Evolutionary conservation across 2,113 vertebrate genomes (phyloP).

Genomic region (Limanda limanda): DNA sequence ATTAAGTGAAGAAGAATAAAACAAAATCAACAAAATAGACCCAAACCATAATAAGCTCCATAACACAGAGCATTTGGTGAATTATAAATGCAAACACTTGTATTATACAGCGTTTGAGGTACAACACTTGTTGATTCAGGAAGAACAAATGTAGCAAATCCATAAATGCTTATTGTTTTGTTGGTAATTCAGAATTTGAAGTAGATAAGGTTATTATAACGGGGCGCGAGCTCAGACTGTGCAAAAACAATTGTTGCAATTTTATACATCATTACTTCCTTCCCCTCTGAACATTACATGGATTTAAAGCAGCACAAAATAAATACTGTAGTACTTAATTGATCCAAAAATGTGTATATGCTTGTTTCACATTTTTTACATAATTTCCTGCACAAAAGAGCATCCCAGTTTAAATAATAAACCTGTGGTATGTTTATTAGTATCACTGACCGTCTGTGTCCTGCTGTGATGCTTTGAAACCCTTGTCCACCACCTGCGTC

Average conservation of each 20-base stretch:
- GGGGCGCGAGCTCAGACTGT: background rate
- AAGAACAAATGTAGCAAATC: background rate
- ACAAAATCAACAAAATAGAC: too few species aligned
- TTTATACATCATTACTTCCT: constrained; percentile 9
- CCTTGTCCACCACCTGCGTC: constrained; percentile 13
- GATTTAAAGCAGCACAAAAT: background rate
- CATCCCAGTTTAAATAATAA: constrained; percentile 3
- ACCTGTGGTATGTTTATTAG: constrained; percentile 13
- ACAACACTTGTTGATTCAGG: background rate
- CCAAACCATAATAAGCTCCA: too few species aligned
- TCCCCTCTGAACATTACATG: background rate
- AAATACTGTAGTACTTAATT: background rate
- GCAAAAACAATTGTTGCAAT: background rate
- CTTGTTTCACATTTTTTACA: background rate
- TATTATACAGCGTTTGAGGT: too few species aligned
- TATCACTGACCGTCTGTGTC: constrained; percentile 6
- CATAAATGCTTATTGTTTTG: constrained; percentile 2
- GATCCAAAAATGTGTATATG: background rate
- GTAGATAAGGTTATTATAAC: background rate
- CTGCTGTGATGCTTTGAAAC: constrained; percentile 43
- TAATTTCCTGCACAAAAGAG: background rate
- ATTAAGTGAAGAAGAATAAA: too few species aligned
- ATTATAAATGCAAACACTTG: background rate
- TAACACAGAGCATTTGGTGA: too few species aligned
- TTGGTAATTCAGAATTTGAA: background rate